Evolutionary conservation across 2,888 invertebrate species (phyloP), one percentile per base, ranked within the genome.

Genomic region (Torymus texanus): DNA sequence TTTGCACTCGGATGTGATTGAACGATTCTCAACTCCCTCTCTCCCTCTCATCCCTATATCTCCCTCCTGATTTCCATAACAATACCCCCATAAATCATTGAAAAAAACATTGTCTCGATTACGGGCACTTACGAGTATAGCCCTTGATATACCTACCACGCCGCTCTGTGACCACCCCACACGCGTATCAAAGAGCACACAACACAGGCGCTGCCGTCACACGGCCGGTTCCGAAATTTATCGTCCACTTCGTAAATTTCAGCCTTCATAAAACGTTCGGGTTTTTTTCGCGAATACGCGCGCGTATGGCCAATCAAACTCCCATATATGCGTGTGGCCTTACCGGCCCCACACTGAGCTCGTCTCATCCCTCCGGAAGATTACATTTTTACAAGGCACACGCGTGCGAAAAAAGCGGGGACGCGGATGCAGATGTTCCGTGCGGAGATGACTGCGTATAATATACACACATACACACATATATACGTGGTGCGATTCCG

Each of bases 401-500:
- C 70, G 24, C 71, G 13, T 53, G n/a, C 59, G 21, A 58, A 16
- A 58, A 41, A 41, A 41, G 41, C 11, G 21, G n/a, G 29, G 14
- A 41, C 56, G 21, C 72, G 78, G 74, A 81, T 76, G 81, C 82
- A 62, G 77, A 77, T 81, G 79, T 41, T 67, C 75, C 75, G 21
- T 24, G n/a, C 3, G 24, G 8, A 5, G 41, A 41, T 1, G 41
- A 41, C 8, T 41, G 41, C 10, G 0, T 41, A 41, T 41, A 41
- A 41, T 41, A 41, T 8, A 41, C 51, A 16, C 72, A n/a, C n/a
- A 76, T 74, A 81, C 74, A 80, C 82, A 61, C 75, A 75, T 81
- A 78, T 41, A 65, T n/a, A 73, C 75, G 21, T 24, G 2, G 24
- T 71, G 63, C 74, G 58, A 82, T 82, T 84, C 83, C 76, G 83